A percentile compares a stretch with the other conserved stretches of the same genome.
These are phyloP conservation scores for Schizotus pectinicornis DNA, from an alignment of 2,888 invertebrate species.

Conservation along the genomic window DNA sequence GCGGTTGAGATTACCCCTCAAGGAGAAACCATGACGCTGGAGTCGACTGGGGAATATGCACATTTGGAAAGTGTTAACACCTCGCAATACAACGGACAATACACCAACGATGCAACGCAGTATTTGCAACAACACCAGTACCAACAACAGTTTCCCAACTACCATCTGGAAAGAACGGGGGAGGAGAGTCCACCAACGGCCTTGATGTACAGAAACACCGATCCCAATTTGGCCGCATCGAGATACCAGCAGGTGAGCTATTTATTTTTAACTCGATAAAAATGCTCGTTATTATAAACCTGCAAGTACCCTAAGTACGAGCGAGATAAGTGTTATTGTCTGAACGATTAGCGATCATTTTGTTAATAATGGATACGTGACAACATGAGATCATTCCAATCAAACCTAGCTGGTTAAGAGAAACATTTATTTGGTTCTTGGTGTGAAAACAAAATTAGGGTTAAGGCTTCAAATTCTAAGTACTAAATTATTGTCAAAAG, in stretches of 20 bases:
- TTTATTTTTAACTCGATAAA: not conserved
- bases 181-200: constrained; percentile 64
- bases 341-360: not conserved
- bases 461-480: too few species aligned
- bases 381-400: too few species aligned
- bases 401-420: too few species aligned
- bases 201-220: constrained; percentile 64
- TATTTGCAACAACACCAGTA: constrained; percentile 49
- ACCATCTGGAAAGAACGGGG: constrained; percentile 35
- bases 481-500: too few species aligned
- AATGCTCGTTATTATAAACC: not conserved
- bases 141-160: constrained; percentile 31
- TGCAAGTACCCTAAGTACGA: not conserved
- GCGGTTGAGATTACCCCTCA: constrained; percentile 6
- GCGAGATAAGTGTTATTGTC: too few species aligned
- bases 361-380: too few species aligned
- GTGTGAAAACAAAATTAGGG: too few species aligned
- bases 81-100: constrained; percentile 52
- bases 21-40: constrained; percentile 19
- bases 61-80: constrained; percentile 70
- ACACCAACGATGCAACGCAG: constrained; percentile 43
- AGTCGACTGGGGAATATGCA: constrained; percentile 63
- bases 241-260: constrained; percentile 48
- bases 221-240: constrained; percentile 72
- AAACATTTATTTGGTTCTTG: not conserved